Evolutionary conservation across 2,113 vertebrate species (phyloP).

Genomic region (Sphyrna mokarran): DNA sequence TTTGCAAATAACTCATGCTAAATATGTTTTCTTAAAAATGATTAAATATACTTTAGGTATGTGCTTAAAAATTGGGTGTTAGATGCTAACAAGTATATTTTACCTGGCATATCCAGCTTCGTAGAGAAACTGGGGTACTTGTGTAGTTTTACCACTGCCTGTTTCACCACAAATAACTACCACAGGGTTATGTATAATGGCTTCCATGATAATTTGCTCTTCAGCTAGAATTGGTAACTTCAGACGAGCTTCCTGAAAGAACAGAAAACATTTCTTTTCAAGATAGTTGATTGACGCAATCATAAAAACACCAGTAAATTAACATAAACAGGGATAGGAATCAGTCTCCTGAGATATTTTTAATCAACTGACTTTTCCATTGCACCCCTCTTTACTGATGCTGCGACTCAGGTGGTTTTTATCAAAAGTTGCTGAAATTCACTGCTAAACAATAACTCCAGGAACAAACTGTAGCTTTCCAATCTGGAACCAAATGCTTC

Average conservation of each 20-base stretch:
- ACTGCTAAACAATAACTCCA: background rate
- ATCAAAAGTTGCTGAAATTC: background rate
- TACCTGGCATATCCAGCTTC: constrained; percentile 92
- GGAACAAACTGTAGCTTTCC: background rate
- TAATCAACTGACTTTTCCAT: background rate
- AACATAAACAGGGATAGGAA: background rate
- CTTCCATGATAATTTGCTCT: constrained; percentile 92
- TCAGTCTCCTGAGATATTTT: background rate
- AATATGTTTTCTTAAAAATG: background rate
- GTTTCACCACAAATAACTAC: constrained; percentile 87
- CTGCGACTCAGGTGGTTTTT: background rate
- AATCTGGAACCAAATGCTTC: background rate
- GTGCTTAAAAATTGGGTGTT: background rate
- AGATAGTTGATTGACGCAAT: background rate
- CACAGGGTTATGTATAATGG: constrained; percentile 71
- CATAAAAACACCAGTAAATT: background rate
- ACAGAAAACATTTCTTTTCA: background rate
- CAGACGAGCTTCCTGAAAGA: constrained; percentile 71
- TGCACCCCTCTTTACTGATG: background rate
- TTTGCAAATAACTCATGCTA: background rate
- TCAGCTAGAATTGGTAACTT: constrained; percentile 84
- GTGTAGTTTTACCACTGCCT: constrained; percentile 91
- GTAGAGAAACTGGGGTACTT: constrained; percentile 93
- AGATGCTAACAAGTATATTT: background rate
- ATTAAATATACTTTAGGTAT: background rate